A percentile compares a stretch with the other conserved stretches of the same genome.
Evolutionary conservation across 2,888 invertebrate species (phyloP).

Genomic region (Adelphocoris suturalis): DNA sequence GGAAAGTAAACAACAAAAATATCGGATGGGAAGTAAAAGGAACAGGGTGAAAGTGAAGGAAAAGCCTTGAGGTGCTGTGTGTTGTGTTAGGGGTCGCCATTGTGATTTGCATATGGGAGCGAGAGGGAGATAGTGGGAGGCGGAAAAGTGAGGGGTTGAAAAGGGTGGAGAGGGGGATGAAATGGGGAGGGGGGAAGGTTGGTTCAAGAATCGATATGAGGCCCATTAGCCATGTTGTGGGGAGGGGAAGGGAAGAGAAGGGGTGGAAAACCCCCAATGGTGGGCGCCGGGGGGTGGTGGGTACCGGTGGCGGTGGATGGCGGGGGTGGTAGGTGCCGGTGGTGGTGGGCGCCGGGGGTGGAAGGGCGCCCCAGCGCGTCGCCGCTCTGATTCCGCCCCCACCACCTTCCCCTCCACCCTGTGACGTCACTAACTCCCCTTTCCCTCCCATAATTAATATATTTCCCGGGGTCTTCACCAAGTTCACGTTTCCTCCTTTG

Average conservation of each 20-base stretch:
- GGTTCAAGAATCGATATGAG: slow-evolving; percentile 72
- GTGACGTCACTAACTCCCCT: slow-evolving; percentile 58
- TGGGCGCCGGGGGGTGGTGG: slow-evolving; percentile 37
- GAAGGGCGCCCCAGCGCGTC: slow-evolving; percentile 66
- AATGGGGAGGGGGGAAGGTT: slow-evolving; percentile 51
- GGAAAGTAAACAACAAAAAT: slow-evolving; percentile 31
- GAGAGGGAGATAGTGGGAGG: slow-evolving; percentile 61
- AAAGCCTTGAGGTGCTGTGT: slow-evolving; percentile 72
- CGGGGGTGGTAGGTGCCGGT: not conserved
- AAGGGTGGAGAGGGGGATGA: slow-evolving; percentile 41
- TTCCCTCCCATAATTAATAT: slow-evolving; percentile 71
- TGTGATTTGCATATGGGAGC: slow-evolving; percentile 69
- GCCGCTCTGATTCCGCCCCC: slow-evolving; percentile 71
- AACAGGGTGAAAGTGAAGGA: slow-evolving; percentile 71
- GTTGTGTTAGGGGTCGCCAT: slow-evolving; percentile 72
- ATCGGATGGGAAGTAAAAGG: slow-evolving; percentile 46
- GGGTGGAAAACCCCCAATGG: slow-evolving; percentile 52
- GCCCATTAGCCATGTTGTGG: slow-evolving; percentile 72
- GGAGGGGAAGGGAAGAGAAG: slow-evolving; percentile 11
- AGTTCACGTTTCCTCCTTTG: slow-evolving; percentile 38
- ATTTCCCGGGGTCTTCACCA: slow-evolving; percentile 64
- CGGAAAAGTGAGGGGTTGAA: slow-evolving; percentile 59
- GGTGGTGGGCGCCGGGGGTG: not conserved
- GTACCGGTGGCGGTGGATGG: not conserved
- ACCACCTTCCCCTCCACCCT: slow-evolving; percentile 25